Evolutionary conservation across 2,888 invertebrate species (phyloP).

Genomic region (Agrochola lota): DNA sequence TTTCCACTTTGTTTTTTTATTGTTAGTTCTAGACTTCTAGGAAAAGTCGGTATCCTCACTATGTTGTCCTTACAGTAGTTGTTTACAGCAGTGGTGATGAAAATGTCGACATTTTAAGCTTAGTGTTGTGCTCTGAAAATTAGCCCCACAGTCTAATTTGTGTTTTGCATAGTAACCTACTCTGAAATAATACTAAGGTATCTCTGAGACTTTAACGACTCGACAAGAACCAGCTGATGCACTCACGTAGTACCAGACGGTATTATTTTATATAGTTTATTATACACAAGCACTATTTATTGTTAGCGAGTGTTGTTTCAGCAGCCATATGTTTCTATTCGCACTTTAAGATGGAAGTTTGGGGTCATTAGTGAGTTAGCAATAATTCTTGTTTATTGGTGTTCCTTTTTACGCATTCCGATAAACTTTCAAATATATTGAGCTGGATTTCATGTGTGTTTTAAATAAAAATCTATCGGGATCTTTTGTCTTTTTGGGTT

Average conservation of each 20-base stretch:
- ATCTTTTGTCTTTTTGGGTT: not conserved
- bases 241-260: not conserved
- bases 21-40: not conserved
- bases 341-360: not conserved
- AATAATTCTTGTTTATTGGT: not conserved
- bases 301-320: constrained; percentile 25
- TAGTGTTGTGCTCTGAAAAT: not conserved
- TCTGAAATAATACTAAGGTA: constrained; percentile 12
- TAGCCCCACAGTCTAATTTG: not conserved
- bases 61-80: not conserved
- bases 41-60: too few species aligned
- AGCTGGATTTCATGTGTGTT: not conserved
- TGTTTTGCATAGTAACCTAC: constrained; percentile 5
- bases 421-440: not conserved
- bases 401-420: not conserved
- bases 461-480: not conserved
- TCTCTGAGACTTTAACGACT: constrained; percentile 29
- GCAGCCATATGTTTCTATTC: constrained; percentile 9
- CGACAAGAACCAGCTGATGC: constrained; percentile 43
- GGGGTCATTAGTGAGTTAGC: not conserved
- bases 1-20: too few species aligned
- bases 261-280: constrained; percentile 49
- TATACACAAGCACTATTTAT: constrained; percentile 37
- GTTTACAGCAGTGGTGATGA: not conserved
- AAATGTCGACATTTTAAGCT: not conserved